These are phyloP conservation scores for Ostrea denselamellosa DNA, from an alignment of 1,140 invertebrate species.

Conservation along the genomic window DNA sequence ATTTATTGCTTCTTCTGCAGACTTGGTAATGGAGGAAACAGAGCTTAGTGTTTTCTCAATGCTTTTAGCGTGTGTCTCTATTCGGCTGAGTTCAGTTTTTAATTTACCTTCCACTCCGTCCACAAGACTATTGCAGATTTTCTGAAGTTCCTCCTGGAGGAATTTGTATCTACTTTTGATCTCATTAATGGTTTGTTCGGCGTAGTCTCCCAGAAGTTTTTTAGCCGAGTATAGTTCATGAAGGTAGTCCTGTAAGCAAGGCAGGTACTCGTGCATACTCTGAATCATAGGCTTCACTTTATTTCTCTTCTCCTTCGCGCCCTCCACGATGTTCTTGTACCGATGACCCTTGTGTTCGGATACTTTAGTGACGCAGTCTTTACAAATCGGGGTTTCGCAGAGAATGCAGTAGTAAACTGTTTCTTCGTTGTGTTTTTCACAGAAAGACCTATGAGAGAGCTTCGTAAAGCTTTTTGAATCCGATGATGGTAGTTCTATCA, in stretches of 20 bases:
- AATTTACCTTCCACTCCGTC: slow-evolving; percentile 56
- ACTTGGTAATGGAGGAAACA: slow-evolving; percentile 58
- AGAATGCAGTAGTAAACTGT: slow-evolving; percentile 59
- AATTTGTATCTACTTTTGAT: slow-evolving; percentile 57
- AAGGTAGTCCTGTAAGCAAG: slow-evolving; percentile 60
- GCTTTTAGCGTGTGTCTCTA: slow-evolving; percentile 58
- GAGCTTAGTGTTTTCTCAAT: slow-evolving; percentile 57
- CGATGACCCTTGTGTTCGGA: slow-evolving; percentile 62
- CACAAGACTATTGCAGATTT: slow-evolving; percentile 58
- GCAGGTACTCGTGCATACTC: slow-evolving; percentile 64
- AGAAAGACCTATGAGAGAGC: slow-evolving; percentile 55
- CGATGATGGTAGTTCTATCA: slow-evolving; percentile 46
- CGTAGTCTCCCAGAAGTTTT: slow-evolving; percentile 56
- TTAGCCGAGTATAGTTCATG: slow-evolving; percentile 56
- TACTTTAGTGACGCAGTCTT: slow-evolving; percentile 60
- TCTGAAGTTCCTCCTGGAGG: slow-evolving; percentile 62
- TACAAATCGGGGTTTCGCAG: slow-evolving; percentile 62
- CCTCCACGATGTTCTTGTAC: slow-evolving; percentile 57
- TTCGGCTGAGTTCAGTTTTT: slow-evolving; percentile 54
- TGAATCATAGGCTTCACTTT: slow-evolving; percentile 61
- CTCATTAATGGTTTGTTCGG: slow-evolving; percentile 57
- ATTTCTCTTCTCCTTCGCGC: slow-evolving; percentile 57
- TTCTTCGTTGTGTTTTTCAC: slow-evolving; percentile 62
- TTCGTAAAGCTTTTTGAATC: slow-evolving; percentile 52
- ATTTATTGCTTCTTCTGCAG: slow-evolving; percentile 61